Conservation (phyloP, 2,113 vertebrate species). For the Brachionichthys hirsutus region DNA sequence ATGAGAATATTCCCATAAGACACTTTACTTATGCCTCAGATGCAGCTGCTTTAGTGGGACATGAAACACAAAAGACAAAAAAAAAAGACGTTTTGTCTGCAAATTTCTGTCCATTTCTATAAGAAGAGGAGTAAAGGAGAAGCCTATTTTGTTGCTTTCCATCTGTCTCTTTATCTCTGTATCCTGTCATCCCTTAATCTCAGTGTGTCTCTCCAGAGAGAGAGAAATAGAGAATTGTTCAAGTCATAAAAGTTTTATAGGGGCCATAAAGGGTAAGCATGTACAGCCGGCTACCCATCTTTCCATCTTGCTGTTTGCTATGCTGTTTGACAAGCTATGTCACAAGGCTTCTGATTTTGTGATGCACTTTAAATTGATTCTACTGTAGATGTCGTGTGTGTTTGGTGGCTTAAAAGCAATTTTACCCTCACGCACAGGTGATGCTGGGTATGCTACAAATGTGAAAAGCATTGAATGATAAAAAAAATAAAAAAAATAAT, state of each 20-base stretch:
- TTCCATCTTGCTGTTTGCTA: neutral
- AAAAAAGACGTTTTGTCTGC: neutral
- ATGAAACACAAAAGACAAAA: neutral
- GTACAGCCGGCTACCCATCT: conserved; percentile 24
- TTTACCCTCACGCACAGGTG: neutral
- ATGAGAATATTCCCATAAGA: conserved; percentile 37
- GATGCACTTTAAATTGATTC: neutral
- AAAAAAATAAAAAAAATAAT: conserved; percentile 5
- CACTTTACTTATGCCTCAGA: conserved; percentile 32
- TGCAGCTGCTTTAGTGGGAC: conserved; percentile 16
- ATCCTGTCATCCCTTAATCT: conserved; percentile 45
- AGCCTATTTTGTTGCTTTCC: conserved; percentile 21
- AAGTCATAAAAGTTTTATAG: conserved; percentile 63
- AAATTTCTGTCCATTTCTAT: conserved; percentile 6
- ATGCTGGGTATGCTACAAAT: neutral
- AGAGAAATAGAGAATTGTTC: conserved; percentile 50
- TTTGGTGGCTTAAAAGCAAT: conserved; percentile 4
- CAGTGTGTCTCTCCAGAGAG: conserved; percentile 37
- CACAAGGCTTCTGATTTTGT: conserved; percentile 14
- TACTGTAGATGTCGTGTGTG: neutral
- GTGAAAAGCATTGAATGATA: conserved; percentile 12
- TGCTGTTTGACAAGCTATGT: neutral
- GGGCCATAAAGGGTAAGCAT: conserved; percentile 51
- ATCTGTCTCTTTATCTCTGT: conserved; percentile 26
- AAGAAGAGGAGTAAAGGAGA: conserved; percentile 1